Evolutionary conservation across 2,888 invertebrate species (phyloP), one percentile per base, ranked within the genome.

Genomic region (Xestia ashworthii): DNA sequence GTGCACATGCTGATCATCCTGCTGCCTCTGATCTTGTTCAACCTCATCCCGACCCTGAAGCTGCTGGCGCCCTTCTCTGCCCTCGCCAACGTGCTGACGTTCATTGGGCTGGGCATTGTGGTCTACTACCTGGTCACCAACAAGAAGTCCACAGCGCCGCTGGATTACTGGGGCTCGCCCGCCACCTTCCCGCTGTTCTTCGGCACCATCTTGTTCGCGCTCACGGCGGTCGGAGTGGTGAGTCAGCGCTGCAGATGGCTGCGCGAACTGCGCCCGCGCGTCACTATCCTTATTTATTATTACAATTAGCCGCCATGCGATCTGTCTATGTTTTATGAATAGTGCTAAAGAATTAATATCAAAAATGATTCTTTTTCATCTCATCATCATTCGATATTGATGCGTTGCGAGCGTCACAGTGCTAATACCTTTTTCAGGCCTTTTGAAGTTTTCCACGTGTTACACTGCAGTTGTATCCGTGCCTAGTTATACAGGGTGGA

Each of bases 201-300:
- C 0, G 99, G 99, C 3, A 99, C 99, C 0, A 98, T 98, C 4
- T 97, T 99, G 76, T 99, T 99, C 94, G 98, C 99, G 0, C 97
- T 99, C 88, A 99, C 98, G 88, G 98, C 98, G 2, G 98, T 98
- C 53, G 98, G 98, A 41, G 98, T 98, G 95, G 98, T 98, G 91
- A 97, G 98, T 94, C 38, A 11, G 62, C 38, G 9, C 32, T 62
- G 5, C 60, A 25, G 8, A 6, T 50, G 12, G 8, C 11, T 64
- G 32, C 16, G 25, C 32, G 60, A 14, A 6, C n/a, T 38, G 19
- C 19, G 19, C 38, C 38, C 25, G 19, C 3, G 22, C n/a, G 53
- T 25, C 5, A 19, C 41, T 16, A 50, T 8, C 60, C 14, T 25
- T 46, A 16, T 22, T 19, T 25, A 5, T 12, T 19, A 60, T 48